phyloP scores from a whole-genome alignment of 1,140 invertebrate species.

The Camponotus floridanus region DNA sequence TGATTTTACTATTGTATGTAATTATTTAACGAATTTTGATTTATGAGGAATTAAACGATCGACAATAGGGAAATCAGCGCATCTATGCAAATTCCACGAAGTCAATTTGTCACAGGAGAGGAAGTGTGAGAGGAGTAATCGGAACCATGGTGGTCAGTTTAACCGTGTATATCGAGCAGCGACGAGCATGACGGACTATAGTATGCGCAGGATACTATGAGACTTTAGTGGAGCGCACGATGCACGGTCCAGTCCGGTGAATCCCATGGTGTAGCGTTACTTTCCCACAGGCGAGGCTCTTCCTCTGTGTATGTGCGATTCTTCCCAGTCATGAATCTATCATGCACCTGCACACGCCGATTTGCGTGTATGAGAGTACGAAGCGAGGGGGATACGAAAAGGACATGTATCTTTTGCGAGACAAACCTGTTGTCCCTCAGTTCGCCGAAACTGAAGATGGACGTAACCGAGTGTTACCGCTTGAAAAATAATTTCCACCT shows the following conservation, averaged over 20 bases:
- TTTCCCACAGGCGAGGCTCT: conserved; percentile 82
- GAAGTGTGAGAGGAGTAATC: conserved; percentile 63
- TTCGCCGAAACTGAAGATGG: conserved; percentile 68
- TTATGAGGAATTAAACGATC: neutral
- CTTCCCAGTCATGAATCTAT: conserved; percentile 71
- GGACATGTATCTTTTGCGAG: conserved; percentile 80
- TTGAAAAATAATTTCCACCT: conserved; percentile 73
- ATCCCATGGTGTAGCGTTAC: conserved; percentile 85
- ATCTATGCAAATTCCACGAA: conserved; percentile 37
- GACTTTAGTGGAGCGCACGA: conserved; percentile 78
- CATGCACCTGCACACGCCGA: conserved; percentile 68
- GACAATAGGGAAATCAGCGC: neutral
- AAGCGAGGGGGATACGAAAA: conserved; percentile 37
- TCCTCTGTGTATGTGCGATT: conserved; percentile 72
- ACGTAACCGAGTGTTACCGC: conserved; percentile 67
- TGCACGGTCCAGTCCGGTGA: conserved; percentile 79
- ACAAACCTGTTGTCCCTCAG: conserved; percentile 78
- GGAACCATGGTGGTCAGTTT: conserved; percentile 79
- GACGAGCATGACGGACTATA: conserved; percentile 47
- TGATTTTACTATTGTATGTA: neutral
- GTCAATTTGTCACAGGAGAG: conserved; percentile 22
- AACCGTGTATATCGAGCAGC: conserved; percentile 58
- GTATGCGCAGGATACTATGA: conserved; percentile 71
- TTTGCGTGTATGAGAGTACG: conserved; percentile 6
- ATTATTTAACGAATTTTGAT: conserved; percentile 18